Conservation (phyloP, 2,797 vertebrate species). For the Distichodus sexfasciatus region DNA sequence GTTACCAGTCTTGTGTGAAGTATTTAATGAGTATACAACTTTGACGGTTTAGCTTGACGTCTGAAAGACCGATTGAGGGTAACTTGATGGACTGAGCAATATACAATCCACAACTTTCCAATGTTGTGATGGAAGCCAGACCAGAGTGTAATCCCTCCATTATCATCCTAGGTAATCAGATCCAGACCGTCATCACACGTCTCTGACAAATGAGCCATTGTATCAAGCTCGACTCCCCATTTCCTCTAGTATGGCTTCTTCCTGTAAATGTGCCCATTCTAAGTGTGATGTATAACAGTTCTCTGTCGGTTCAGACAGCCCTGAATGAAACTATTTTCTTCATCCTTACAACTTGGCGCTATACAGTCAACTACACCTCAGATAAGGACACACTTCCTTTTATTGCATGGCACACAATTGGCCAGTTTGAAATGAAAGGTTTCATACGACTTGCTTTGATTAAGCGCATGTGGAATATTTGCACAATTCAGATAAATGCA, state of each 20-base stretch:
- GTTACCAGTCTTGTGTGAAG: too few species aligned
- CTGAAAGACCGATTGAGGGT: neutral
- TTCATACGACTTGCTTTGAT: too few species aligned
- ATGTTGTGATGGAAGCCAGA: slow-evolving; percentile 13
- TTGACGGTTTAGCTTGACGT: neutral
- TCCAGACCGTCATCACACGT: slow-evolving; percentile 38
- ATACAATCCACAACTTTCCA: slow-evolving; percentile 13
- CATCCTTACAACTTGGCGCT: slow-evolving; percentile 26
- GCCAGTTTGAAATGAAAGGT: too few species aligned
- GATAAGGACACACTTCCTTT: too few species aligned
- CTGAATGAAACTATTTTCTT: slow-evolving; percentile 42
- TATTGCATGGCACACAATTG: too few species aligned
- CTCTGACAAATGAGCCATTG: slow-evolving; percentile 50
- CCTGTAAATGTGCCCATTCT: slow-evolving; percentile 46
- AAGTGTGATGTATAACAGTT: slow-evolving; percentile 52
- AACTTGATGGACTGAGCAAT: slow-evolving; percentile 1
- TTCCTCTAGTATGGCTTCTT: slow-evolving; percentile 46
- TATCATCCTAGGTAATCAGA: slow-evolving; percentile 50
- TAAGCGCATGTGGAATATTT: too few species aligned
- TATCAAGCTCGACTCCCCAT: slow-evolving; percentile 47
- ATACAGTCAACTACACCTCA: too few species aligned
- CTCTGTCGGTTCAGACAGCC: slow-evolving; percentile 30
- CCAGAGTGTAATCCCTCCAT: slow-evolving; percentile 44
- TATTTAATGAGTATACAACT: neutral
- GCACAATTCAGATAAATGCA: too few species aligned